Base-by-base conservation (phyloP, 2,113 vertebrate genomes). In the Chloebia gouldiae region DNA sequence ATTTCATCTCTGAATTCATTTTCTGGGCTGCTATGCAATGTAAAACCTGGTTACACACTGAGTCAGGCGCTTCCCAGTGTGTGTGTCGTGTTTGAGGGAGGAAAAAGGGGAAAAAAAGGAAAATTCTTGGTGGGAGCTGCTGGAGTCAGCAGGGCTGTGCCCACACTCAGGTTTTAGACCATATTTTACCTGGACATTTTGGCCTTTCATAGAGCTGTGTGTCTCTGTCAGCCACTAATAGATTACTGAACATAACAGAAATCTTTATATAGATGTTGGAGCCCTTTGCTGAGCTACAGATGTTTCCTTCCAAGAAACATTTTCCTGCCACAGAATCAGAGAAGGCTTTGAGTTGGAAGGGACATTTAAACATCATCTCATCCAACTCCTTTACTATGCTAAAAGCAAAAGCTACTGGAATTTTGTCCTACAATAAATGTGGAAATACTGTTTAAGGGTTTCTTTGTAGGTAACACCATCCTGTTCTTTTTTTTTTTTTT, bases 301-400 rank as follows among this genome's bases (percentile, higher is more conserved):
- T 96, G 97, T 97, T 98, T 97, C 96, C 97, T 97, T 93, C 95
- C 90, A 81, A 96, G 93, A 72, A 93, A 79, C 54, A 23, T 90
- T 97, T 97, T 97, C 97, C 97, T 97, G 81, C 35, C 87, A 51
- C 6, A 59, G 90, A 64, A 30, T 39, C 59, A 30, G 63, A 51
- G 72, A 61, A n/a, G 0, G 23, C 33, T 75, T 76, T 23, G 57
- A 63, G 57, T 42, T 90, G 89, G 89, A 88, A 85, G 39, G 20
- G 79, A 79, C 40, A 3, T n/a, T 69, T 35, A 91, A 80, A 51
- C 68, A 71, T 50, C 81, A 30, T 25, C 71, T 76, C 13, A 0
- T 60, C 66, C 87, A 86, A 15, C 7, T 53, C 54, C 54, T 49
- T 68, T 31, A 44, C 69, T 15, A 2, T 15, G 56, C 86, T 94